Conservation (phyloP, 2,113 vertebrate species). For the Peromyscus maniculatus region DNA sequence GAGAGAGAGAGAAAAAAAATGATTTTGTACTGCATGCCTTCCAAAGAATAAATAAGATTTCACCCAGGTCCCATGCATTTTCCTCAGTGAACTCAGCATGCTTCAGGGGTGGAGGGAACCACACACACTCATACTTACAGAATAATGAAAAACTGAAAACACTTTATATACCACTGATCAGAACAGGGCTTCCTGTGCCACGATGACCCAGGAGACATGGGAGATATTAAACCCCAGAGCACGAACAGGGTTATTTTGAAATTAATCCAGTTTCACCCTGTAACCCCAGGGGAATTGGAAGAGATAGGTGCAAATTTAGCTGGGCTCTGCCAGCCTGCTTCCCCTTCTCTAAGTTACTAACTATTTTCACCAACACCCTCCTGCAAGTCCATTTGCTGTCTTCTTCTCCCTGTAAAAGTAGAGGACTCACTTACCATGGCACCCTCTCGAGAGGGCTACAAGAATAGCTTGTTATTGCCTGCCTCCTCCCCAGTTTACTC, state of each 20-base stretch:
- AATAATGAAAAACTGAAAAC: constrained; percentile 53
- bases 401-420: background rate
- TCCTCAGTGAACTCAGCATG: constrained; percentile 19
- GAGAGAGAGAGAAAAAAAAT: constrained; percentile 58
- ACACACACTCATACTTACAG: background rate
- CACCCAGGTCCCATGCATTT: background rate
- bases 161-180: constrained; percentile 30
- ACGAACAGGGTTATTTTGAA: background rate
- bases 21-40: constrained; percentile 65
- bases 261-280: constrained; percentile 54
- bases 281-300: constrained; percentile 44
- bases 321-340: background rate
- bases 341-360: background rate
- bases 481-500: too few species aligned
- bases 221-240: constrained; percentile 72
- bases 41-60: constrained; percentile 74
- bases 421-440: fast-evolving
- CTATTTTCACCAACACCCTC: fast-evolving
- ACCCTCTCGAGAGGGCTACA: background rate
- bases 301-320: background rate
- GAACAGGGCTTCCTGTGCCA: background rate
- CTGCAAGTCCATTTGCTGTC: background rate
- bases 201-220: constrained; percentile 50
- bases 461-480: too few species aligned
- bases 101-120: background rate